These are phyloP conservation scores for Apostichopus parvimensis DNA, from an alignment of 35 echinoderm and acorn worm species.

Conservation along the genomic window DNA sequence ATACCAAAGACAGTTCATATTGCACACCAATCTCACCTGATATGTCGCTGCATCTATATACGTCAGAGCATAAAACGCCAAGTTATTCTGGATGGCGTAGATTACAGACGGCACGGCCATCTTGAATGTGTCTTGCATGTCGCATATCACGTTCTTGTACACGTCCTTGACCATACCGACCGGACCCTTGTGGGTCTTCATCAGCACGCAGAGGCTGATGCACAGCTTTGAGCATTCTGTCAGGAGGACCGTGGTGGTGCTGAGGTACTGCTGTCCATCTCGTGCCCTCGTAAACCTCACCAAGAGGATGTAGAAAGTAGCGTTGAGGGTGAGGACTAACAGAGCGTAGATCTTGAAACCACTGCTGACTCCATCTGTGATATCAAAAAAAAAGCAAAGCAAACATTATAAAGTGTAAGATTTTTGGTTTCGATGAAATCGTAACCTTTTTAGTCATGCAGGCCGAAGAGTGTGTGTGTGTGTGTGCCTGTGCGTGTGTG, in stretches of 20 bases:
- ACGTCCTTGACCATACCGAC: constrained; percentile 86
- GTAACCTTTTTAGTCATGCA: no score
- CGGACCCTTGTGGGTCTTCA: constrained; percentile 63
- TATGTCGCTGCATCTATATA: constrained; percentile 98
- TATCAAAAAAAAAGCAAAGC: background rate
- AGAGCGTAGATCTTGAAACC: constrained; percentile 93
- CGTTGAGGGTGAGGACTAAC: constrained; percentile 88
- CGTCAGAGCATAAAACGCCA: constrained; percentile 92
- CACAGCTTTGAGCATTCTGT: constrained; percentile 84
- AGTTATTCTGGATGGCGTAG: constrained; percentile 97
- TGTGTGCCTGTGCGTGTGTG: no score
- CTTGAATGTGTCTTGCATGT: constrained; percentile 79
- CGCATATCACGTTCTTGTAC: constrained; percentile 78
- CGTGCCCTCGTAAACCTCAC: constrained; percentile 73
- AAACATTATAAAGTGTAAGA: no score
- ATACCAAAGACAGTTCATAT: background rate
- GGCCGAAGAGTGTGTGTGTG: no score
- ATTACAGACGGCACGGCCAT: constrained; percentile 95
- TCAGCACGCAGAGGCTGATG: constrained; percentile 73
- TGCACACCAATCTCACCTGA: constrained; percentile 64
- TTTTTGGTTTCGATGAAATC: no score
- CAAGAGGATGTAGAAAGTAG: constrained; percentile 86
- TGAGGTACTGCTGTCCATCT: constrained; percentile 63
- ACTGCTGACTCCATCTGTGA: constrained; percentile 75
- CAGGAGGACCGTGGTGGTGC: constrained; percentile 84